phyloP scores from a whole-genome alignment of 1,140 invertebrate genomes.

The Saccostrea glomerata region DNA sequence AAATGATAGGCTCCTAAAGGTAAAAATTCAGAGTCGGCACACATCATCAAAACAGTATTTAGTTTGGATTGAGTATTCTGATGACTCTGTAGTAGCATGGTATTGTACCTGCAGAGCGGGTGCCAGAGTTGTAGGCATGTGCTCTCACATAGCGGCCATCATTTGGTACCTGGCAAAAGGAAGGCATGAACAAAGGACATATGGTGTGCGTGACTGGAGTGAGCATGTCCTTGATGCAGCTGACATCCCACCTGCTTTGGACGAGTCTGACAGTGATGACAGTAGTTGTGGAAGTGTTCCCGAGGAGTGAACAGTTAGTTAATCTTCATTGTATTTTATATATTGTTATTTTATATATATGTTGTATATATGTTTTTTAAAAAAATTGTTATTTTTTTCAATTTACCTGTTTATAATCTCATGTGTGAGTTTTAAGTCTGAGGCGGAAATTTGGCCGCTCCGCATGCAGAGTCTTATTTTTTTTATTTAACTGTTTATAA shows the following conservation, averaged over 20 bases:
- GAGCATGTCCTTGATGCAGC: constrained; percentile 31
- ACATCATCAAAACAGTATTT: not conserved
- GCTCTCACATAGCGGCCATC: constrained; percentile 48
- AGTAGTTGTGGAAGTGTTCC: not conserved
- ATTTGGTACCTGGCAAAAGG: constrained; percentile 41
- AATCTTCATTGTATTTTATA: too few relatives aligned
- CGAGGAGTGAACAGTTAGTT: not conserved
- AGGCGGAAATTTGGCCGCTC: too few relatives aligned
- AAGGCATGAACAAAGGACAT: not conserved
- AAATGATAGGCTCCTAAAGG: not conserved
- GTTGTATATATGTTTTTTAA: too few relatives aligned
- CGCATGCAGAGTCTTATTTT: too few relatives aligned
- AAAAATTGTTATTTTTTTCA: too few relatives aligned
- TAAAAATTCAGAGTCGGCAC: constrained; percentile 48
- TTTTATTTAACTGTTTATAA: too few relatives aligned
- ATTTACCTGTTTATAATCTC: too few relatives aligned
- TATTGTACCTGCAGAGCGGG: constrained; percentile 46
- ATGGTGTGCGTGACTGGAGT: constrained; percentile 44
- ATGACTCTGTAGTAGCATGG: constrained; percentile 19
- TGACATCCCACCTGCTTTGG: not conserved
- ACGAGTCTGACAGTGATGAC: constrained; percentile 26
- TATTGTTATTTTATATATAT: too few relatives aligned
- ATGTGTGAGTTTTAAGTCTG: too few relatives aligned
- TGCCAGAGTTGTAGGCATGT: constrained; percentile 24
- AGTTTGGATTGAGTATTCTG: not conserved